Base-by-base conservation (phyloP, 1,140 invertebrate species). In the Pogonognathellus flavescens region DNA sequence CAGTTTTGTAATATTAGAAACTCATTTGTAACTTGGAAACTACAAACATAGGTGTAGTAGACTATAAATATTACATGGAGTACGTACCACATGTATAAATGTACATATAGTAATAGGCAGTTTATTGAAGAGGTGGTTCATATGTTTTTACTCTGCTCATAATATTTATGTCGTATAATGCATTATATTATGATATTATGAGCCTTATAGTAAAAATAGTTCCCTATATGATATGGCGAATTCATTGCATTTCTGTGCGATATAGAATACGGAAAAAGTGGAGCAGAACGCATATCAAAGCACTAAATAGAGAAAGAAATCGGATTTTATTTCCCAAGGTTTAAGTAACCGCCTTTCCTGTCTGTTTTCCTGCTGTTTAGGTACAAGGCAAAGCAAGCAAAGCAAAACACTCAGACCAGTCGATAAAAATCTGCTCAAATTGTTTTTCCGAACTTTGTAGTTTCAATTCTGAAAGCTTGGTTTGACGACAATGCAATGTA, bases 371-470 rank as follows among this genome's bases (percentile, higher is more conserved):
- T 81, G 80, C 53, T 76, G 31, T 41, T 41, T 41, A 41, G 31
- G 31, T 76, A 76, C 31, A 31, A 76, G 70, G 14, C 16, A 49
- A 20, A 25, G 25, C 16, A 82, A 66, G 62, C 62, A 31, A 8
- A 66, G 62, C 62, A 25, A 66, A 66, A 22, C 18, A 82, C 55
- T 82, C 18, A 60, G 81, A 7, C 1, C 14, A 62, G 57, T 62
- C 81, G 81, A 82, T 82, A 82, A 82, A 82, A 82, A 82, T 82
- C 81, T 82, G 25, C 53, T 62, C 57, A 82, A 82, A 82, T 82
- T 82, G 81, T 82, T 82, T 82, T 82, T 62, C 57, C 80, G 55
- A 81, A 57, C 53, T 81, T 6, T 81, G 50, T 60, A 31, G 57
- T 60, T 62, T 82, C 31, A 31, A 60, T 62, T 82, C 81, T 82